Evolutionary conservation across 2,113 vertebrate genomes (phyloP), one percentile per base, ranked within the genome.

Genomic region (Jaculus jaculus): DNA sequence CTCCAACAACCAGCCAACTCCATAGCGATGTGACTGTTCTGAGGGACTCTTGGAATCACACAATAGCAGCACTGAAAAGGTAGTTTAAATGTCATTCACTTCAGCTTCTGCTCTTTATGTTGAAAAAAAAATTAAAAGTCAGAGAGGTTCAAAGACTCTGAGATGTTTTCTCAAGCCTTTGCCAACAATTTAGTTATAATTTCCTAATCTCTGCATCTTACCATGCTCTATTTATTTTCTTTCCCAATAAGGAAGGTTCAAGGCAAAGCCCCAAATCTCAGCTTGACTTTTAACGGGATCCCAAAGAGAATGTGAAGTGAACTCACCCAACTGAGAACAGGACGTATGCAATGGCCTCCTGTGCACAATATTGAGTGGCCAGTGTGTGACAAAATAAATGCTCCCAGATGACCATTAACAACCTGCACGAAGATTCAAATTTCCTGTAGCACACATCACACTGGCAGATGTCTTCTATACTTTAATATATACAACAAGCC

Each of bases 101-200:
- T 95, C n/a, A 78, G 91, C 2, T 84, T 11, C 18, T 88, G 4
- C 3, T 89, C 39, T 89, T 89, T 79, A 24, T 13, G 82, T 16
- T 2, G 89, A 20, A 92, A 91, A 92, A 91, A 89, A 78, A 89
- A 81, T 28, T 71, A 69, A 93, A 84, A 80, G 18, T 20, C 23
- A 69, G 4, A 81, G 34, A 75, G 7, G 89, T 39, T 77, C 78
- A 72, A 90, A 89, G 58, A 87, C 39, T 51, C 51, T 32, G 86
- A 84, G 23, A 51, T 39, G 39, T 42, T 54, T 21, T 69, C 63
- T 81, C 0, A 54, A 2, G 15, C 10, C 24, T 61, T 75, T 81
- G 18, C 0, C 10, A 3, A 63, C 34, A 66, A 24, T 17, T 68
- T 74, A 84, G 39, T 91, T 63, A 54, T 32, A n/a, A 37, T 74